Conservation (phyloP, 2,797 vertebrate species). For the Alosa sapidissima region DNA sequence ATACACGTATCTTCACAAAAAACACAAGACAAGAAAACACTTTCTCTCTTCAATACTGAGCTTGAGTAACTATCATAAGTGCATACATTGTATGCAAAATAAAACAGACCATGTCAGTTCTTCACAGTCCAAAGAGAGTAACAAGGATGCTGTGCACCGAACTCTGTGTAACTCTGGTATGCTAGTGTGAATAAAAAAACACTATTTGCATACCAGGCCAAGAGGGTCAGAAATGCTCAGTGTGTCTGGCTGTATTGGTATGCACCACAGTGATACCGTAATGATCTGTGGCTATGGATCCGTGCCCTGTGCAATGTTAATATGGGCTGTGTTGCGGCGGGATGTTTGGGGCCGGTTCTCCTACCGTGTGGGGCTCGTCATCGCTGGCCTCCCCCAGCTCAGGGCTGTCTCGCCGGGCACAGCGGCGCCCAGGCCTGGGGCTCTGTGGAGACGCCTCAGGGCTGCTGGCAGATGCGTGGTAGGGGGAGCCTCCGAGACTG, state of each 20-base stretch:
- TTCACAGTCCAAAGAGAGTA: background rate
- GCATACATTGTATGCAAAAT: background rate
- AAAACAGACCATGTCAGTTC: background rate
- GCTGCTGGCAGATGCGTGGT: slow-evolving; percentile 71
- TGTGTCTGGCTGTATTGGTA: background rate
- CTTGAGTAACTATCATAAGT: background rate
- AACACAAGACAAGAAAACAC: slow-evolving; percentile 25
- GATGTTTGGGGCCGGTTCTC: slow-evolving; percentile 27
- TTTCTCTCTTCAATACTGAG: slow-evolving; percentile 8
- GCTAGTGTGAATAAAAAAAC: background rate
- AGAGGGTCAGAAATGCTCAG: background rate
- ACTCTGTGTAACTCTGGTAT: background rate
- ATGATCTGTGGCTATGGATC: background rate
- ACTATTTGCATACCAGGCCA: background rate
- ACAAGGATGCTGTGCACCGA: background rate
- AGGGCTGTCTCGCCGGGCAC: slow-evolving; percentile 67
- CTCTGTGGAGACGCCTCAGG: slow-evolving; percentile 71
- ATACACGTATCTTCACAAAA: slow-evolving; percentile 26
- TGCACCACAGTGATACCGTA: background rate
- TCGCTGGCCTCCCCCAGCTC: slow-evolving; percentile 66
- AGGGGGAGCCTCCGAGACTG: slow-evolving; percentile 69
- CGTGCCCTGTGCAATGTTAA: background rate
- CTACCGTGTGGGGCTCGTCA: slow-evolving; percentile 68
- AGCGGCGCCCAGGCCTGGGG: slow-evolving; percentile 63
- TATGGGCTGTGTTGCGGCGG: background rate